phyloP scores from a whole-genome alignment of 2,113 vertebrate species.

The Mastomys natalensis region DNA sequence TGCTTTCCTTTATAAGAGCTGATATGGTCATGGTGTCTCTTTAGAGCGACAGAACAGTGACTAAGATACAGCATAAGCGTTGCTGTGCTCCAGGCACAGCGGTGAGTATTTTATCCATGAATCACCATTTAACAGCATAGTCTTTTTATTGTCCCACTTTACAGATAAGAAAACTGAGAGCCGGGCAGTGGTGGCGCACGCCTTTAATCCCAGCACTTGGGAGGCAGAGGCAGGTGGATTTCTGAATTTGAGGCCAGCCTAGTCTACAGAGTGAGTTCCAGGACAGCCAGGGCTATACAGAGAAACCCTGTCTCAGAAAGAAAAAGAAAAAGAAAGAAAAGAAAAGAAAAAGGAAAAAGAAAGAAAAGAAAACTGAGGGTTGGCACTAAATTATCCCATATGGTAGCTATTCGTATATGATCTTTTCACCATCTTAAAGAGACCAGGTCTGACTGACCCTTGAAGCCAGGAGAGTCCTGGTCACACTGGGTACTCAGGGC shows the following conservation, averaged over 20 bases:
- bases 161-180: conserved; percentile 10
- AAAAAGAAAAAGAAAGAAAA: no score
- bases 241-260: no score
- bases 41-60: background rate
- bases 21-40: background rate
- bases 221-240: no score
- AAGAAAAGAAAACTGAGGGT: conserved; percentile 4
- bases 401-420: conserved; percentile 6
- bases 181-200: no score
- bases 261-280: no score
- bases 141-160: background rate
- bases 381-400: background rate
- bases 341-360: no score
- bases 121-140: background rate
- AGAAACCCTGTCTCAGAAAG: no score
- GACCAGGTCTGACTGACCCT: background rate
- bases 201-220: no score
- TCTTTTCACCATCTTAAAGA: conserved; percentile 3
- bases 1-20: background rate
- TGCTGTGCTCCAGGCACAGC: background rate
- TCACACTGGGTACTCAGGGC: background rate
- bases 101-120: background rate
- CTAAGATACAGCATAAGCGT: background rate
- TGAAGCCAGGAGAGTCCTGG: background rate
- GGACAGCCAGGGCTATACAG: no score